Evolutionary conservation across 2,888 invertebrate genomes (phyloP).

Genomic region (Dasypolia templi): DNA sequence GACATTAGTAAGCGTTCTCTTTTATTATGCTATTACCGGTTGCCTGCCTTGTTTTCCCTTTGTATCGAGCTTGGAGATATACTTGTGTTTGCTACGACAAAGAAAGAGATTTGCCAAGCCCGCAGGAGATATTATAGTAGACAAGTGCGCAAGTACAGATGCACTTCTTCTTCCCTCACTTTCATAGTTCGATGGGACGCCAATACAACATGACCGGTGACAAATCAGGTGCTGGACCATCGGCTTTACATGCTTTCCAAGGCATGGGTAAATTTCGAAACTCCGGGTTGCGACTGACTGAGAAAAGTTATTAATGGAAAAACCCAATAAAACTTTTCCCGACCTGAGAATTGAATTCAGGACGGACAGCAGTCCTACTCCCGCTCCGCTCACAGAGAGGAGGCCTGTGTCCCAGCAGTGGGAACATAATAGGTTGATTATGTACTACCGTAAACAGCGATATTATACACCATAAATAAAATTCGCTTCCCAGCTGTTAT

Average conservation of each 20-base stretch:
- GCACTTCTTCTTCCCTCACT: neutral
- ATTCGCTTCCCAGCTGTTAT: too few species aligned
- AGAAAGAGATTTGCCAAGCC: neutral
- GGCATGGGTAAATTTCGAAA: neutral
- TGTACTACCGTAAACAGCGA: too few species aligned
- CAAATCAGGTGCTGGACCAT: neutral
- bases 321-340: too few species aligned
- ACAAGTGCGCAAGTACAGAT: neutral
- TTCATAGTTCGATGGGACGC: neutral
- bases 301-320: too few species aligned
- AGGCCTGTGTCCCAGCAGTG: too few species aligned
- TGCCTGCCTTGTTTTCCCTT: conserved; percentile 14
- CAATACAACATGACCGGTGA: neutral
- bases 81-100: neutral
- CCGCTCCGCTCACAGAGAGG: too few species aligned
- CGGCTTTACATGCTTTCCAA: neutral
- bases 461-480: too few species aligned
- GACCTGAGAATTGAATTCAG: too few species aligned
- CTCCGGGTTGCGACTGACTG: too few species aligned
- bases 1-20: conserved; percentile 2
- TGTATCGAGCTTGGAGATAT: conserved; percentile 22
- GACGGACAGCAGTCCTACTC: too few species aligned
- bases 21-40: conserved; percentile 49
- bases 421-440: too few species aligned
- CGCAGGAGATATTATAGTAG: neutral